These are phyloP conservation scores for Darevskia mixta DNA, from an alignment of 2,797 vertebrate genomes.

Conservation along the genomic window DNA sequence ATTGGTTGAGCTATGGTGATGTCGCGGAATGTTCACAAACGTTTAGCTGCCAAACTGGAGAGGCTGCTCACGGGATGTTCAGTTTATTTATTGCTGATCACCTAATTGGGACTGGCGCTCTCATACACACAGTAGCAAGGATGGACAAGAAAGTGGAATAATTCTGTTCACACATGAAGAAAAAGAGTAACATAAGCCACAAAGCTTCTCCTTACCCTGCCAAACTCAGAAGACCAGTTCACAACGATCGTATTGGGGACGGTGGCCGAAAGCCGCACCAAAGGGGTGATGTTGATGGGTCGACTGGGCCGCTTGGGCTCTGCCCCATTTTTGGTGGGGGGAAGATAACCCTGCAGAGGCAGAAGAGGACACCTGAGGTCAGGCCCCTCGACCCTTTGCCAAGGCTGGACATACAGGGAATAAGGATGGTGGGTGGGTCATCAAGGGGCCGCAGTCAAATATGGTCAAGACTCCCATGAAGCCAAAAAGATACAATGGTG, in stretches of 20 bases:
- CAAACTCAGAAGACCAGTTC: constrained; percentile 82
- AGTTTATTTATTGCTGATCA: not conserved
- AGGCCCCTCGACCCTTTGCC: not conserved
- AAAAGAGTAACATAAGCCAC: not conserved
- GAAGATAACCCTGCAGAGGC: constrained; percentile 77
- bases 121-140: too few relatives aligned
- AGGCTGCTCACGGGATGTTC: not conserved
- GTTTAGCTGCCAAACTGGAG: not conserved
- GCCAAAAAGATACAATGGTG: too few relatives aligned
- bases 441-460: not conserved
- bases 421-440: not conserved
- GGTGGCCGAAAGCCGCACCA: constrained; percentile 78
- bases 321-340: constrained; percentile 79
- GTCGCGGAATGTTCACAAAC: not conserved
- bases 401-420: not conserved
- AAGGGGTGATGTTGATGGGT: constrained; percentile 79
- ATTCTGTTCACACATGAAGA: not conserved
- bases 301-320: constrained; percentile 81
- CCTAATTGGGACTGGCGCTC: too few relatives aligned
- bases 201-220: constrained; percentile 71
- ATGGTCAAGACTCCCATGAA: not conserved
- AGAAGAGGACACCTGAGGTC: not conserved
- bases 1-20: not conserved
- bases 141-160: too few relatives aligned
- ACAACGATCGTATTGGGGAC: constrained; percentile 79